Percentiles rank a stretch among this genome's conserved stretches.
Evolutionary conservation across 2,888 invertebrate genomes (phyloP).

Genomic region (Eupsilia transversa): DNA sequence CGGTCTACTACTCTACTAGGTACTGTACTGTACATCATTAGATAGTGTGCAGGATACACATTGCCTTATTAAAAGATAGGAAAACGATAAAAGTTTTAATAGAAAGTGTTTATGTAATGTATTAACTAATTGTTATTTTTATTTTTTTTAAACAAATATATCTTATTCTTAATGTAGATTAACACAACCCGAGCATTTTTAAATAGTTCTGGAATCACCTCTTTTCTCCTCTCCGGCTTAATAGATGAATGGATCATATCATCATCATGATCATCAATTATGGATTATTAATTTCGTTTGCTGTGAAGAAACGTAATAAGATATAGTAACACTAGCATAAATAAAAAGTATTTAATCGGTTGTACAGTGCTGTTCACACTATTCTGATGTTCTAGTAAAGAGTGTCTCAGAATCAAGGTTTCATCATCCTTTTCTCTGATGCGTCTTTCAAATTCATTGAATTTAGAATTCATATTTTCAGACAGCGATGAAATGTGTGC

Average conservation of each 20-base stretch:
- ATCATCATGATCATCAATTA: too few relatives aligned
- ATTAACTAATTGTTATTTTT: too few relatives aligned
- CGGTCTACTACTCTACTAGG: too few relatives aligned
- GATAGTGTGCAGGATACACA: too few relatives aligned
- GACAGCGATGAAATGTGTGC: slow-evolving; percentile 8
- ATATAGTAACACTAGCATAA: slow-evolving; percentile 20
- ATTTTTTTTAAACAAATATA: not conserved
- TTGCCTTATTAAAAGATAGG: not conserved
- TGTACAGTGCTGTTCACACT: slow-evolving; percentile 27
- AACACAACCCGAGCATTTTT: too few relatives aligned
- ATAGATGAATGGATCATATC: too few relatives aligned
- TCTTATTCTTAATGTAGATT: too few relatives aligned
- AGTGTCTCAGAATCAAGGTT: slow-evolving; percentile 17
- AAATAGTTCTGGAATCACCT: too few relatives aligned
- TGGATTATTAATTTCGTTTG: slow-evolving; percentile 4
- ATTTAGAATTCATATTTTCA: slow-evolving; percentile 20
- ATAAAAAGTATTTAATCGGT: slow-evolving; percentile 33
- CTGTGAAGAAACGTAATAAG: slow-evolving; percentile 24
- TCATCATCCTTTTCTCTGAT: slow-evolving; percentile 27
- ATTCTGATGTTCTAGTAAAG: slow-evolving; percentile 7
- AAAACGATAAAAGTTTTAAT: not conserved
- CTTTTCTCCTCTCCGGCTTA: too few relatives aligned
- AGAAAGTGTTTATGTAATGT: not conserved
- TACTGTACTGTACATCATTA: too few relatives aligned
- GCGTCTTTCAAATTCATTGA: slow-evolving; percentile 18